phyloP scores from a whole-genome alignment of 2,888 invertebrate species.

The Epistrophella euchroma region DNA sequence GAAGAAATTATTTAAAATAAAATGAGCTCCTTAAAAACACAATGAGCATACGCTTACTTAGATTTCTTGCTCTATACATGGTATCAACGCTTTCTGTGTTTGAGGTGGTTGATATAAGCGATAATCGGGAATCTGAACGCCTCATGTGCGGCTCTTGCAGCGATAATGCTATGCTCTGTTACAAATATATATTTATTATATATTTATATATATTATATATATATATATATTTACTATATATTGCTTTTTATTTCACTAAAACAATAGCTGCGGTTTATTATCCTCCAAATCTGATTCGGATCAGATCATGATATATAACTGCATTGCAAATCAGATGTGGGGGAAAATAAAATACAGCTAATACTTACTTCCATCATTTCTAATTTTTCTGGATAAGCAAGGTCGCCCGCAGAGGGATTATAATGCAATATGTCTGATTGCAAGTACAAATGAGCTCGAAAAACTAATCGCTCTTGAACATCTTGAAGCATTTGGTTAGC shows the following conservation, averaged over 20 bases:
- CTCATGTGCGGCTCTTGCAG: conserved; percentile 86
- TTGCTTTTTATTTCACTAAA: background rate
- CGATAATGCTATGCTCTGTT: conserved; percentile 87
- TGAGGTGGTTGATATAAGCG: conserved; percentile 88
- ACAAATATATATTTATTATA: conserved; percentile 46
- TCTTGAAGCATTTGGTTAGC: conserved; percentile 95
- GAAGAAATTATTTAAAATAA: background rate
- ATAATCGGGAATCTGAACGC: conserved; percentile 88
- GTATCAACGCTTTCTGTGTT: conserved; percentile 87
- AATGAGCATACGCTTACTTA: conserved; percentile 77
- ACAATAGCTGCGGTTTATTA: too few relatives aligned
- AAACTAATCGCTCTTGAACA: conserved; percentile 97
- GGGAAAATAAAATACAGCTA: too few relatives aligned
- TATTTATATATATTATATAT: conserved; percentile 62
- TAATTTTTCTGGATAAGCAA: conserved; percentile 98
- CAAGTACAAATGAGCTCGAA: conserved; percentile 96
- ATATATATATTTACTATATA: too few relatives aligned
- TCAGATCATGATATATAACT: too few relatives aligned
- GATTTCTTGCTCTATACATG: conserved; percentile 80
- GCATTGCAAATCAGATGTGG: too few relatives aligned
- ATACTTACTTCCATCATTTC: conserved; percentile 95
- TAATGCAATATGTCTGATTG: conserved; percentile 95
- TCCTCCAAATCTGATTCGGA: too few relatives aligned
- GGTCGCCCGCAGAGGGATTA: conserved; percentile 96
- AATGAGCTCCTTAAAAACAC: background rate